Base-by-base conservation (phyloP, 2,113 vertebrate genomes). In the Carassius auratus region DNA sequence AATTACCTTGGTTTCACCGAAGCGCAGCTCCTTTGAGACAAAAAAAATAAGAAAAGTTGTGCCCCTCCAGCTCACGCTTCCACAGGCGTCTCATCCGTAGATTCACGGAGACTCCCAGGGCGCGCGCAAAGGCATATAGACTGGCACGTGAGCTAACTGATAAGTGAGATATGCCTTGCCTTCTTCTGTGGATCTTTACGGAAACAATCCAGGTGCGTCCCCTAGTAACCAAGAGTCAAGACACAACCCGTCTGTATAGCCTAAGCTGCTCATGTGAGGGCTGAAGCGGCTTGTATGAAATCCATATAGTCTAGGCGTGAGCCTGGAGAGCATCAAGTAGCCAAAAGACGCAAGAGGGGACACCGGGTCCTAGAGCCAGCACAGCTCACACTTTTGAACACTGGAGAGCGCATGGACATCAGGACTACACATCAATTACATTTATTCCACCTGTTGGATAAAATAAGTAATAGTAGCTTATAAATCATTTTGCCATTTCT, bases 331-430 rank as follows among this genome's bases (percentile, higher is more conserved):
- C 79, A 64, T 79, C 69, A 62, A 73, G 73, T 71, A 55, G 52
- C 81, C 57, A 57, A 87, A 75, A 64, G 30, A 82, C 68, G 62
- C 23, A 81, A 21, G 80, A 73, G 45, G 81, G 81, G 80, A 74
- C 87, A 86, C 80, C 81, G 85, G 87, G 84, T 86, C 87, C 87
- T 88, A 86, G 69, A 83, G 87, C 50, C 38, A 88, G 87, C 66
- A 30, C 19, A 26, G 81, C 81, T 69, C 33, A 81, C 77, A 81
- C 42, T 15, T 75, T 15, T 52, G 13, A 9, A 23, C 45, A 30
- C 23, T 21, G 76, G 57, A 74, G 38, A 81, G 61, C 36, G 14
- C 78, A 13, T 17, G 42, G 19, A 61, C 76, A n/a, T 36, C 17
- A 76, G 45, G 45, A 50, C n/a, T 17, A 42, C 38, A 8, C 57